A percentile compares a stretch with the other conserved stretches of the same genome.
phyloP scores from a whole-genome alignment of 2,797 vertebrate genomes.

The Anableps anableps region DNA sequence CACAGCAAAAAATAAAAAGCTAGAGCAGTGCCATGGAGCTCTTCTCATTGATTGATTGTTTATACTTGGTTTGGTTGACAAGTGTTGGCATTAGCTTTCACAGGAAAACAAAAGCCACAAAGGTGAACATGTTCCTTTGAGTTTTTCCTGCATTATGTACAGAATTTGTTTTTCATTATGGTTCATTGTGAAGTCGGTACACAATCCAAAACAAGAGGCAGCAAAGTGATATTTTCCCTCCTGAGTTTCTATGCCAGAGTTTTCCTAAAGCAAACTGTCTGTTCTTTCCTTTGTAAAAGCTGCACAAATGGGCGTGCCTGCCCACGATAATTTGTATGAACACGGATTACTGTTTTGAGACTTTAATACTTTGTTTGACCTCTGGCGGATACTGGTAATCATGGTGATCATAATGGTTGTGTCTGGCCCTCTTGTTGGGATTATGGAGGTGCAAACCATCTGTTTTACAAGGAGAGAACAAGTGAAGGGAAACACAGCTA shows the following conservation, averaged over 20 bases:
- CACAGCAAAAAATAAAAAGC: neutral
- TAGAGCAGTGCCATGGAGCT: conserved; percentile 21
- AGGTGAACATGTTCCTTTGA: conserved; percentile 37
- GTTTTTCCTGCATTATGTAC: conserved; percentile 41
- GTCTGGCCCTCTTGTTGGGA: conserved; percentile 50
- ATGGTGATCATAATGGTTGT: conserved; percentile 32
- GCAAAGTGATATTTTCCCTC: conserved; percentile 36
- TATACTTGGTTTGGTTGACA: conserved; percentile 38
- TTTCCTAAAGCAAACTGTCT: conserved; percentile 52
- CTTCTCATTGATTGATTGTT: conserved; percentile 24
- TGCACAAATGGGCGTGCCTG: conserved; percentile 15
- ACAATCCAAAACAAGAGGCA: conserved; percentile 41
- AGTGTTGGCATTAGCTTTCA: conserved; percentile 47
- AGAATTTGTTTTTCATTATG: conserved; percentile 65
- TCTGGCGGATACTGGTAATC: conserved; percentile 52
- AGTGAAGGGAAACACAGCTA: conserved; percentile 30
- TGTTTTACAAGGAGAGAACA: conserved; percentile 29
- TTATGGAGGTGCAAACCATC: conserved; percentile 29
- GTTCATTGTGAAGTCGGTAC: conserved; percentile 57
- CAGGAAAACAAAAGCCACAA: conserved; percentile 36
- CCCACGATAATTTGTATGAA: conserved; percentile 44
- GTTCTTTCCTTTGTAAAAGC: conserved; percentile 54
- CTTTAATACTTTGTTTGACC: conserved; percentile 53
- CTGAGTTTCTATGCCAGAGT: conserved; percentile 45
- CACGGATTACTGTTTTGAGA: conserved; percentile 47